Percentiles rank a stretch among this genome's conserved stretches.
Evolutionary conservation across 2,888 invertebrate species (phyloP).

Genomic region (Sesia apiformis): DNA sequence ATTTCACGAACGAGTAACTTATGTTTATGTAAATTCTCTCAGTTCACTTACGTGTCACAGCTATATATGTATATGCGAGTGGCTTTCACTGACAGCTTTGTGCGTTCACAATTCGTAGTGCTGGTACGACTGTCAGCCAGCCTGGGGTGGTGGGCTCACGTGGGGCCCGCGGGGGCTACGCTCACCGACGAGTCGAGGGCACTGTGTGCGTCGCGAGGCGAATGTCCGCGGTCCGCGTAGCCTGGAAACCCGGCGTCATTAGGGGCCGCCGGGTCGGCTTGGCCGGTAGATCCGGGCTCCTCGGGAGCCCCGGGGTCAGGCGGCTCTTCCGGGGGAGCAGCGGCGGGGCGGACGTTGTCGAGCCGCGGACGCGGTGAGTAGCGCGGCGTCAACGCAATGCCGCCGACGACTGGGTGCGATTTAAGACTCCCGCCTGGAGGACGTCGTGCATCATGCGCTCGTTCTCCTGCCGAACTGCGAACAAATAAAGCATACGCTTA

Average conservation of each 20-base stretch:
- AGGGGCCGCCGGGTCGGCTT: conserved; percentile 12
- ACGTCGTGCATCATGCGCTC: conserved; percentile 89
- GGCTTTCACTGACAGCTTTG: conserved; percentile 14
- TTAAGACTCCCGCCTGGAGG: conserved; percentile 75
- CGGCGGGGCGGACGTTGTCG: conserved; percentile 61
- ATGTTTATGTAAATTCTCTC: conserved; percentile 32
- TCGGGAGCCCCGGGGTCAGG: conserved; percentile 26
- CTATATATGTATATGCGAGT: not conserved
- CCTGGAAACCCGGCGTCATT: conserved; percentile 2
- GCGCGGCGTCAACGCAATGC: conserved; percentile 72
- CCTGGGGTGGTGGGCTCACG: conserved; percentile 22
- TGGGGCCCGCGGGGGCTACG: conserved; percentile 11
- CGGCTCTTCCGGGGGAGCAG: conserved; percentile 61
- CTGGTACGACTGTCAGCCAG: conserved; percentile 1
- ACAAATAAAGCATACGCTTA: conserved; percentile 50
- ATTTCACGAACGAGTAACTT: conserved; percentile 31
- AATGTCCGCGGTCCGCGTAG: conserved; percentile 12
- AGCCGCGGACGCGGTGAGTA: conserved; percentile 66
- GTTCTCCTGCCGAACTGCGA: conserved; percentile 91
- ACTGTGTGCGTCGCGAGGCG: conserved; percentile 9
- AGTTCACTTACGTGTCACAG: conserved; percentile 35
- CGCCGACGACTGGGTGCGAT: conserved; percentile 73
- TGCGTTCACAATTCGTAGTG: conserved; percentile 20
- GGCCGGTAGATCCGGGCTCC: not conserved
- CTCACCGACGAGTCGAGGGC: conserved; percentile 4